Conservation (phyloP, 2,797 vertebrate genomes). For the Danio aesculapii region DNA sequence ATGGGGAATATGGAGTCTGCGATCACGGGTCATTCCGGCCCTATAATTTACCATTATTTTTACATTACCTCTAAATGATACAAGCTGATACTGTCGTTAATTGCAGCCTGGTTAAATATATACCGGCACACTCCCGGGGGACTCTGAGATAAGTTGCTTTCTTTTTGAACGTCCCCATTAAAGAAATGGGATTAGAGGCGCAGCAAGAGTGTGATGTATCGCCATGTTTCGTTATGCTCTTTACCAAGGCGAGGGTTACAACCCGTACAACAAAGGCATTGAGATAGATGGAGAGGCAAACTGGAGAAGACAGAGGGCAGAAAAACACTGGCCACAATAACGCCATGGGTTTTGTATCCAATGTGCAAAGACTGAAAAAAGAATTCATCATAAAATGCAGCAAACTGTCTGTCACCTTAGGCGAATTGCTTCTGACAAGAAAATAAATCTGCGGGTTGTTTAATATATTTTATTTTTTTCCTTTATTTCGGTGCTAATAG, state of each 20-base stretch:
- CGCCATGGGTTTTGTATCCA: constrained; percentile 90
- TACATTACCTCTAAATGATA: constrained; percentile 99
- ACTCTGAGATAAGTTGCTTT: constrained; percentile 86
- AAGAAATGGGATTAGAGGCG: constrained; percentile 98
- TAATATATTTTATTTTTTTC: constrained; percentile 99
- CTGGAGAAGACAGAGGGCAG: constrained; percentile 92
- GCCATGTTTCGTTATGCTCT: constrained; percentile 94
- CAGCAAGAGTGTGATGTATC: constrained; percentile 97
- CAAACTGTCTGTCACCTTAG: constrained; percentile 96
- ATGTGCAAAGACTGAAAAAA: constrained; percentile 90
- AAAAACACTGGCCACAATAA: constrained; percentile 95
- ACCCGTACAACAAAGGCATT: constrained; percentile 97
- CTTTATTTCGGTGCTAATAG: constrained; percentile 99
- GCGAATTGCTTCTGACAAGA: constrained; percentile 98
- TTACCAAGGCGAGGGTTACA: constrained; percentile 96
- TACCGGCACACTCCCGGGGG: constrained; percentile 88
- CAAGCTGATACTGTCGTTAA: constrained; percentile 99
- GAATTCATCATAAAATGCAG: constrained; percentile 95
- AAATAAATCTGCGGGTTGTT: constrained; percentile 99
- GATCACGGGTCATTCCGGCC: constrained; percentile 96
- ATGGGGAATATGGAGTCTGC: constrained; percentile 92
- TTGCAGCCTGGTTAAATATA: constrained; percentile 98
- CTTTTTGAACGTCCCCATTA: constrained; percentile 94
- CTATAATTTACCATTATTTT: constrained; percentile 99
- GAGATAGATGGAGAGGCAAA: constrained; percentile 98